These are phyloP conservation scores for Philopotamus ludificatus DNA, from an alignment of 1,140 invertebrate genomes.

Conservation along the genomic window DNA sequence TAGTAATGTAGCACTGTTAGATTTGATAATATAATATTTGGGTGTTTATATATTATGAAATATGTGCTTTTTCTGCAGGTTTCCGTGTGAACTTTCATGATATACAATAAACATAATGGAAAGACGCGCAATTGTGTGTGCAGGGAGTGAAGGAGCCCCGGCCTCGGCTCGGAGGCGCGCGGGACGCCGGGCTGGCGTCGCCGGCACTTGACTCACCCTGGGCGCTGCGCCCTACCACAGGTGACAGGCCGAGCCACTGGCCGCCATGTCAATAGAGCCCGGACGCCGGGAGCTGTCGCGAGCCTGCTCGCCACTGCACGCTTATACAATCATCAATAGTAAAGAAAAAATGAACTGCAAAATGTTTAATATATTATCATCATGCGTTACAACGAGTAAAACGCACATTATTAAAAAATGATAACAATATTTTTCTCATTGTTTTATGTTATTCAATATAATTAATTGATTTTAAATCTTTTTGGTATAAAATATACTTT, in stretches of 20 bases:
- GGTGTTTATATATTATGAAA: neutral
- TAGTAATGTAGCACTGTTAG: neutral
- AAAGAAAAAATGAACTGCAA: too few species aligned
- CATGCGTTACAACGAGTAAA: too few species aligned
- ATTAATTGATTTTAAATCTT: too few species aligned
- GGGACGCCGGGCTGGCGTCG: too few species aligned
- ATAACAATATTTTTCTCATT: too few species aligned
- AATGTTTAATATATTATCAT: too few species aligned
- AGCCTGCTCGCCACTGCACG: neutral
- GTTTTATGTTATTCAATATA: too few species aligned
- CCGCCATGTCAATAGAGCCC: slow-evolving; percentile 1
- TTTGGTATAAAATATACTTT: too few species aligned
- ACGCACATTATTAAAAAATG: too few species aligned
- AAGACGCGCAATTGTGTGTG: neutral
- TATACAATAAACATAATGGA: neutral
- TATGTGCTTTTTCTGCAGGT: too few species aligned
- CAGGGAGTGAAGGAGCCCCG: neutral
- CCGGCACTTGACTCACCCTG: neutral
- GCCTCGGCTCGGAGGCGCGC: neutral
- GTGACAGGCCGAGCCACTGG: neutral
- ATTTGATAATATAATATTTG: neutral
- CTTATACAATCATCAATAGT: too few species aligned
- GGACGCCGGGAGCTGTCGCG: neutral
- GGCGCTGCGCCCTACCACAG: neutral
- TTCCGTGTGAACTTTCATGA: neutral